A percentile compares a stretch with the other conserved stretches of the same genome.
Conservation (phyloP, 2,888 invertebrate species). For the Belgica antarctica region DNA sequence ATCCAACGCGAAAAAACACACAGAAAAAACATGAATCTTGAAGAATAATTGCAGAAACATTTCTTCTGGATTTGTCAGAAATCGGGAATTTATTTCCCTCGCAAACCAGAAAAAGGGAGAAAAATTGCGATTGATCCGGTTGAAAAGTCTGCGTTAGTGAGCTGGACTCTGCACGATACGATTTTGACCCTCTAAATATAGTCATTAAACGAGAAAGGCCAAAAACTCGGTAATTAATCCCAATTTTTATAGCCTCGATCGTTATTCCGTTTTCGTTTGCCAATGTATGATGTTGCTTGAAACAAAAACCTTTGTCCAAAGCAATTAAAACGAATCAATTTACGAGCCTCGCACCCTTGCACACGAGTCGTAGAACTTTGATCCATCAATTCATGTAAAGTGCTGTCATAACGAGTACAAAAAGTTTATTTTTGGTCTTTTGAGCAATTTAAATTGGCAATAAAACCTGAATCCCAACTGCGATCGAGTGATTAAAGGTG, state of each 20-base stretch:
- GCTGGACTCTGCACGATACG: background rate
- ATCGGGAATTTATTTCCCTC: background rate
- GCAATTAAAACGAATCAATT: slow-evolving; percentile 35
- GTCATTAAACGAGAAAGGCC: background rate
- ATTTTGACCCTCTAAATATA: background rate
- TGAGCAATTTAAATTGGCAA: background rate
- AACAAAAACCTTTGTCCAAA: background rate
- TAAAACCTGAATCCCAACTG: background rate
- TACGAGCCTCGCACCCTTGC: slow-evolving; percentile 3
- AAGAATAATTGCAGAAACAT: background rate
- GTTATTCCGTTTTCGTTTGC: too few relatives aligned
- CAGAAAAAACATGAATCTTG: slow-evolving; percentile 3
- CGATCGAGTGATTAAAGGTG: too few relatives aligned
- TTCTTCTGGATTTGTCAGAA: slow-evolving; percentile 19
- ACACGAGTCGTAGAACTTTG: background rate
- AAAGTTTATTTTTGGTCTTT: background rate
- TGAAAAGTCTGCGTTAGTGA: background rate
- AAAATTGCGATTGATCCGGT: background rate
- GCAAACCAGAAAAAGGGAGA: background rate
- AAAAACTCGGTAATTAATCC: background rate
- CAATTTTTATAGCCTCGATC: background rate
- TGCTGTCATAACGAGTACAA: background rate
- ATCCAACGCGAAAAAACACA: background rate
- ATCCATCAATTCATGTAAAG: background rate
- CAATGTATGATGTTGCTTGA: too few relatives aligned